Evolutionary conservation across 1,140 invertebrate species (phyloP), one percentile per base, ranked within the genome.

Genomic region (Tetraneura akinire): DNA sequence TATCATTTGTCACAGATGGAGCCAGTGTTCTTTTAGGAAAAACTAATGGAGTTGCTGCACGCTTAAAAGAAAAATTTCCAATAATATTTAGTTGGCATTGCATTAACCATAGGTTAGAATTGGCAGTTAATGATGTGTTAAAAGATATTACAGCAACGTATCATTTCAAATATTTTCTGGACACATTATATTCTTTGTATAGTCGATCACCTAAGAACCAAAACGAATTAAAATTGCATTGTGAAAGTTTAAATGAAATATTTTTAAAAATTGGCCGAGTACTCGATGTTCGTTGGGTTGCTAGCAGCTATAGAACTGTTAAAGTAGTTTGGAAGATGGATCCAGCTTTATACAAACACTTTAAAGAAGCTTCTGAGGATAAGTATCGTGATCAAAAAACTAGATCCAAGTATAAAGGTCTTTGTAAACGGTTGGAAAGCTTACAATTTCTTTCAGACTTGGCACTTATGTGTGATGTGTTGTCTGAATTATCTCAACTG

Each of bases 401-500:
- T 37, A 37, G 8, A 37, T n/a, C n/a, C n/a, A n/a, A n/a, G n/a
- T 66, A 66, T 66, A n/a, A 21, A 45, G 64, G n/a, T 45, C 13
- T 68, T 42, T 68, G n/a, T 68, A 21, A 68, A 47, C n/a, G 37
- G 37, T 68, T 68, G 10, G 21, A 8, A 45, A 68, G 64, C n/a
- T 47, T 14, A 14, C 9, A 45, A 47, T 68, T 68, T 68, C 18
- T 68, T 68, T 45, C 21, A 23, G 64, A 68, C 42, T 68, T 68
- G 42, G 64, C 64, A 68, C 64, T 68, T 68, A 68, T 68, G 64
- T 68, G 64, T 68, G 64, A 68, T 45, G 32, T 68, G 42, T 45
- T 68, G 32, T 42, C 32, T 42, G 42, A 68, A 68, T 68, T 68
- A 45, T 68, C 18, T 42, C n/a, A 68, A 42, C n/a, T 68, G 42